Percentiles rank a stretch among this genome's conserved stretches.
These are phyloP conservation scores for Pangasianodon hypophthalmus DNA, from an alignment of 2,113 vertebrate species.

Conservation along the genomic window DNA sequence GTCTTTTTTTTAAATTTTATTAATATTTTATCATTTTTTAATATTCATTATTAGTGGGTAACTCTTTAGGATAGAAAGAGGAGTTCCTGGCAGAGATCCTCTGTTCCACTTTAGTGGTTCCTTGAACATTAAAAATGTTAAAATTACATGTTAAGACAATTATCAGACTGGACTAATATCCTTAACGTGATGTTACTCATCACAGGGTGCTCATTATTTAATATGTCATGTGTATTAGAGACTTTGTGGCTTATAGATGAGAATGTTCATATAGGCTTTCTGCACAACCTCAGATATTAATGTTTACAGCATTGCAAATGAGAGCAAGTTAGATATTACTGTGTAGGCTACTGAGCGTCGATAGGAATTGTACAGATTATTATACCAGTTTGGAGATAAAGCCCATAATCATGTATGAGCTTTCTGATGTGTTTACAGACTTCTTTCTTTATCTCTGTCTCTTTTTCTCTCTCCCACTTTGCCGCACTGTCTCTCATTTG, in stretches of 20 bases:
- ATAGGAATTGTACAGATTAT: conserved; percentile 39
- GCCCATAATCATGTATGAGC: conserved; percentile 47
- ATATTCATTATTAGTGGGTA: not conserved
- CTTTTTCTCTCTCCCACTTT: conserved; percentile 44
- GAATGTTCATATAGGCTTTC: not conserved
- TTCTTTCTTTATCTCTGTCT: conserved; percentile 24
- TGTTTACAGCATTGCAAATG: conserved; percentile 1
- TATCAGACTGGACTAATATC: not conserved
- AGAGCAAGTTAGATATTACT: not conserved
- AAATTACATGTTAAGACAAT: not conserved
- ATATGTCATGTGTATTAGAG: not conserved
- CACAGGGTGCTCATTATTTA: conserved; percentile 2
- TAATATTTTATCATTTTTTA: not conserved
- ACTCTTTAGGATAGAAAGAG: not conserved
- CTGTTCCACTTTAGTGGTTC: not conserved
- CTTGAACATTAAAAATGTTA: not conserved
- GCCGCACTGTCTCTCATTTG: conserved; percentile 60
- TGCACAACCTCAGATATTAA: conserved; percentile 8
- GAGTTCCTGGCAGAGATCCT: not conserved
- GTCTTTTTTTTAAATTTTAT: not conserved
- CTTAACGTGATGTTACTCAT: not conserved
- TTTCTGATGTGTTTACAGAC: conserved; percentile 35
- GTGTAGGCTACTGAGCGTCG: conserved; percentile 27
- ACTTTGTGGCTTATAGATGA: not conserved
- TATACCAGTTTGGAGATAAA: conserved; percentile 44